Evolutionary conservation across 2,113 vertebrate genomes (phyloP).

Genomic region (Oncorhynchus mykiss): DNA sequence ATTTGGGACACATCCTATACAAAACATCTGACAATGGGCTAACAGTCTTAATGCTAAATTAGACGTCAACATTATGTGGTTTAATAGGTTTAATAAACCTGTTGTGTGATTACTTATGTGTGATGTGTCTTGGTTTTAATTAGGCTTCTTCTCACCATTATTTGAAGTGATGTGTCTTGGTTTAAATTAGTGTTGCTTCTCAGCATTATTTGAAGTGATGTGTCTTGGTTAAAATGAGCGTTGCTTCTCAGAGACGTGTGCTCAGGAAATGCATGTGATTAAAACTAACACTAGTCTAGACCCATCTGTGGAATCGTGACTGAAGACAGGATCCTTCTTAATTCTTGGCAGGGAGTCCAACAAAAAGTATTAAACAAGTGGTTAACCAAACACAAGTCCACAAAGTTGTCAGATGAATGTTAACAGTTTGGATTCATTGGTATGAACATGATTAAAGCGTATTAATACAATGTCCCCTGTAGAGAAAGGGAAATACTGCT

Average conservation of each 20-base stretch:
- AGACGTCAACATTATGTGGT: neutral
- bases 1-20: too few species aligned
- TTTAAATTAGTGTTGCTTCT: neutral
- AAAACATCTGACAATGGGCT: neutral
- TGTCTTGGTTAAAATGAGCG: conserved; percentile 36
- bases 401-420: neutral
- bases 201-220: conserved; percentile 27
- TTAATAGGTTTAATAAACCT: too few species aligned
- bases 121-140: too few species aligned
- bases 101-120: too few species aligned
- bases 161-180: conserved; percentile 3
- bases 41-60: conserved; percentile 20
- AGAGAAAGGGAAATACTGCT: too few species aligned
- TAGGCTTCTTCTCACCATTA: conserved; percentile 2
- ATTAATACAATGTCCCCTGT: too few species aligned
- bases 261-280: conserved; percentile 30
- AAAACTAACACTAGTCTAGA: conserved; percentile 13
- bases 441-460: neutral
- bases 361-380: neutral
- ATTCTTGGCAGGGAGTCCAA: neutral
- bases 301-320: neutral
- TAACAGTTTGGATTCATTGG: neutral
- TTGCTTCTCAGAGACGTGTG: conserved; percentile 23
- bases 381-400: neutral
- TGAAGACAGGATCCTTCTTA: neutral